These are phyloP conservation scores for Noctilio leporinus DNA, from an alignment of 2,113 vertebrate genomes.

Conservation along the genomic window DNA sequence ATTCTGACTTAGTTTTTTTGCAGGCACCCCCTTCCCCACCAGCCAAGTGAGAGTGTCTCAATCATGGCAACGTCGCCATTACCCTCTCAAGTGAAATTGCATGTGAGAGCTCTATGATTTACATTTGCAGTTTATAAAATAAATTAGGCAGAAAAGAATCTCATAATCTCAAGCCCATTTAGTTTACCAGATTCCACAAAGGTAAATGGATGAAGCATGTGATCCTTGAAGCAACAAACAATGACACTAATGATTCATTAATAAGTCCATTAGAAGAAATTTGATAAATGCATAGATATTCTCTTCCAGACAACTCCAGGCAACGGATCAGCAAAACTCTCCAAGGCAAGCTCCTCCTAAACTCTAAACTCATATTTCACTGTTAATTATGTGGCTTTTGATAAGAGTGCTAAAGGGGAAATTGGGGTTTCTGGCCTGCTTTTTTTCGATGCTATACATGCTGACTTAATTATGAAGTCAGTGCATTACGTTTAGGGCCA, in stretches of 20 bases:
- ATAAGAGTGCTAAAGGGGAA: not conserved
- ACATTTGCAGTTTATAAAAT: slow-evolving; percentile 72
- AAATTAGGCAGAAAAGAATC: slow-evolving; percentile 78
- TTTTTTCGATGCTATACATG: not conserved
- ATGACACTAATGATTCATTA: slow-evolving; percentile 69
- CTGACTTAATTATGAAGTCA: not conserved
- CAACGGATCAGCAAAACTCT: slow-evolving; percentile 15
- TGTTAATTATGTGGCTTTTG: not conserved
- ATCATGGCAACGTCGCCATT: not conserved
- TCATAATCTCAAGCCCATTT: slow-evolving; percentile 68
- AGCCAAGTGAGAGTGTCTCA: slow-evolving; percentile 20
- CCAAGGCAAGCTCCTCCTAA: not conserved
- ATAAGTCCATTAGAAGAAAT: slow-evolving; percentile 64
- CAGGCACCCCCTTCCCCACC: not conserved
- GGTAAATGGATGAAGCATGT: slow-evolving; percentile 65
- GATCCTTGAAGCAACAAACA: slow-evolving; percentile 69
- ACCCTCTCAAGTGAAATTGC: slow-evolving; percentile 40
- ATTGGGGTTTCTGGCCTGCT: not conserved
- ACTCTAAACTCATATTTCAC: not conserved
- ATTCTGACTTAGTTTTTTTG: not conserved
- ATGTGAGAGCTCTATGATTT: slow-evolving; percentile 44
- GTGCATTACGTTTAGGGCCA: not conserved
- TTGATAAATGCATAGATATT: slow-evolving; percentile 43
- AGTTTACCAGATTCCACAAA: slow-evolving; percentile 63
- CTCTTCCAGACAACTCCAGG: slow-evolving; percentile 47